Base-by-base conservation (phyloP, 2,113 vertebrate species). In the Typhlomys cinereus region DNA sequence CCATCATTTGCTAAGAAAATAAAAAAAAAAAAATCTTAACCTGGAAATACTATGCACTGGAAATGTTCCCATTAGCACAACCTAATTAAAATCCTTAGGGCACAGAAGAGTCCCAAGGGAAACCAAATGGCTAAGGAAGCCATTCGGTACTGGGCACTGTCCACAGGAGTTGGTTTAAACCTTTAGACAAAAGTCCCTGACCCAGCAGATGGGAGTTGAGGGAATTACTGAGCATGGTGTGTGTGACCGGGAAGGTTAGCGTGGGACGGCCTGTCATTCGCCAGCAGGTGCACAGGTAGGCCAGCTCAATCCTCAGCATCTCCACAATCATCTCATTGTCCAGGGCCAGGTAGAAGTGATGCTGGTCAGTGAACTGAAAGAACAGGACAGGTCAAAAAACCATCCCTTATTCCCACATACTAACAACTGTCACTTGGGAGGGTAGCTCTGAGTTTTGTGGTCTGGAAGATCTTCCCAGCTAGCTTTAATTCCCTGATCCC, bases 301-400 rank as follows among this genome's bases (percentile, higher is more conserved):
- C 98, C 97, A 99, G 97, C 92, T 99, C 99, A 1, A 98, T 99
- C 44, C 99, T 98, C 91, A 99, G 97, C 99, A 99, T 99, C 96
- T 99, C 99, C 95, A 99, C 99, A 25, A 99, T 99, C 99, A 99
- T 99, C 97, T 99, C 99, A 57, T 99, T 99, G 98, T 99, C 99
- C 97, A 99, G 97, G 6, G 99, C 99, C 98, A 99, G 97, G 97
- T 99, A 99, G 98, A 99, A 99, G 96, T 99, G 99, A 96, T 99
- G 99, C 96, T 99, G 99, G 96, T 99, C 99, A 41, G 99, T 98
- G 96, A 99, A 99, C 99, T 99, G 90, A 46, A 97, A 96, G 79
- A 95, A 96, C 69, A 14, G 81, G 0, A n/a, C 9, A 61, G 29
- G 66, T 17, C 27, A 86, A 41, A n/a, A 75, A 52, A 14, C 57